Conservation (phyloP, 2,113 vertebrate genomes). For the Peromyscus polionotus region DNA sequence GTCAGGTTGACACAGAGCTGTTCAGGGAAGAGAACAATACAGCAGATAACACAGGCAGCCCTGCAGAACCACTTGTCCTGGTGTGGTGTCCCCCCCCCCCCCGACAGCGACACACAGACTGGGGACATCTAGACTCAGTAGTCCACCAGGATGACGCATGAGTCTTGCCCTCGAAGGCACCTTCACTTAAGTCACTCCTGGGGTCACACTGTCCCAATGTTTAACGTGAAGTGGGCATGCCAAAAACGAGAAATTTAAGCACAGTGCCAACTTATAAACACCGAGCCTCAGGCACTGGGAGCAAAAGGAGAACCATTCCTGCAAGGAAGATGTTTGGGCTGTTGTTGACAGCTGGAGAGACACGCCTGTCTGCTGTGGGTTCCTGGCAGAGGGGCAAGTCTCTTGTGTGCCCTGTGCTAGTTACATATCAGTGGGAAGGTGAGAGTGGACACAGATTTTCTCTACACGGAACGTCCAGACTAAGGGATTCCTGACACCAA, state of each 20-base stretch:
- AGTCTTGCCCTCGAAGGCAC: not conserved
- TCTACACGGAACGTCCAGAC: not conserved
- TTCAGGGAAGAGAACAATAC: slow-evolving; percentile 65
- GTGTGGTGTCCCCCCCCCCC: too few species aligned
- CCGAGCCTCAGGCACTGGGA: not conserved
- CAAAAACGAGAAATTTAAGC: not conserved
- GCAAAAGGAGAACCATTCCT: not conserved
- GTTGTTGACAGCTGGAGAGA: not conserved
- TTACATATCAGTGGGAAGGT: rapidly evolving
- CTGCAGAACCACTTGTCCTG: not conserved
- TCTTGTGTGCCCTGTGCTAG: too few species aligned
- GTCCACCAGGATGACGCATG: not conserved
- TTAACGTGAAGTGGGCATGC: not conserved
- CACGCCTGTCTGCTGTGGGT: not conserved
- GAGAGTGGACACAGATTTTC: not conserved
- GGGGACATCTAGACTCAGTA: rapidly evolving
- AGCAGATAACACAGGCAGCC: not conserved
- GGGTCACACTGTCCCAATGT: not conserved
- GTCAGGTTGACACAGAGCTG: slow-evolving; percentile 98
- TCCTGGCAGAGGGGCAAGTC: not conserved
- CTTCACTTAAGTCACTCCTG: not conserved
- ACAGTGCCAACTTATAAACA: not conserved
- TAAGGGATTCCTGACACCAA: not conserved
- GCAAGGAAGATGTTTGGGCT: not conserved
- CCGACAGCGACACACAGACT: not conserved